These are phyloP conservation scores for Tetrax tetrax DNA, from an alignment of 2,113 vertebrate genomes.

Conservation along the genomic window DNA sequence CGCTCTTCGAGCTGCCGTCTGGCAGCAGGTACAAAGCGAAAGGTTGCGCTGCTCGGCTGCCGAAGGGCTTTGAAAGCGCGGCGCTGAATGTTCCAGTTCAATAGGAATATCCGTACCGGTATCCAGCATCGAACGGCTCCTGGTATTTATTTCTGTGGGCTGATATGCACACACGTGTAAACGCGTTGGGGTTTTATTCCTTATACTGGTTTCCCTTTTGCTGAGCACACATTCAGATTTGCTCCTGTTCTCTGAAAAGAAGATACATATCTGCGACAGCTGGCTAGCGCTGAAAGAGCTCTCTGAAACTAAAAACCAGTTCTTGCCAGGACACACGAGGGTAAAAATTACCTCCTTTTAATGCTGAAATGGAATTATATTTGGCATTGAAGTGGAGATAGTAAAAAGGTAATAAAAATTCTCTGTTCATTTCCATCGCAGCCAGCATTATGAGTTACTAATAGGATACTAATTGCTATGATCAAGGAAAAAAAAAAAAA, in stretches of 20 bases:
- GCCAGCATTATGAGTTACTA: neutral
- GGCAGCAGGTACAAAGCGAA: conserved; percentile 10
- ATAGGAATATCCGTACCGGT: neutral
- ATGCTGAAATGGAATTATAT: neutral
- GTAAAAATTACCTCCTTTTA: neutral
- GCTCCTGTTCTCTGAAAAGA: neutral
- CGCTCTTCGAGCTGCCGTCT: neutral
- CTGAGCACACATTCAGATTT: neutral
- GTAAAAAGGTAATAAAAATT: neutral
- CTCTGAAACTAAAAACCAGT: neutral
- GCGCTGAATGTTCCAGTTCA: neutral
- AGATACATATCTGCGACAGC: neutral
- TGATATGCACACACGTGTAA: neutral
- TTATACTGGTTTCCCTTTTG: neutral
- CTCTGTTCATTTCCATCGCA: neutral
- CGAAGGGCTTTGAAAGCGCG: neutral
- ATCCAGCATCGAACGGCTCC: neutral
- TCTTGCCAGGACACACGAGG: neutral
- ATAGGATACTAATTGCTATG: neutral
- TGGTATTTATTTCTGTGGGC: neutral
- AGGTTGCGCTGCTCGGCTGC: neutral
- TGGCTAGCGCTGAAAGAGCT: neutral
- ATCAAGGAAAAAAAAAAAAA: neutral
- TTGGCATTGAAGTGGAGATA: neutral
- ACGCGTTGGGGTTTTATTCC: neutral